Evolutionary conservation across 2,113 vertebrate genomes (phyloP).

Genomic region (Phaethornis superciliosus): DNA sequence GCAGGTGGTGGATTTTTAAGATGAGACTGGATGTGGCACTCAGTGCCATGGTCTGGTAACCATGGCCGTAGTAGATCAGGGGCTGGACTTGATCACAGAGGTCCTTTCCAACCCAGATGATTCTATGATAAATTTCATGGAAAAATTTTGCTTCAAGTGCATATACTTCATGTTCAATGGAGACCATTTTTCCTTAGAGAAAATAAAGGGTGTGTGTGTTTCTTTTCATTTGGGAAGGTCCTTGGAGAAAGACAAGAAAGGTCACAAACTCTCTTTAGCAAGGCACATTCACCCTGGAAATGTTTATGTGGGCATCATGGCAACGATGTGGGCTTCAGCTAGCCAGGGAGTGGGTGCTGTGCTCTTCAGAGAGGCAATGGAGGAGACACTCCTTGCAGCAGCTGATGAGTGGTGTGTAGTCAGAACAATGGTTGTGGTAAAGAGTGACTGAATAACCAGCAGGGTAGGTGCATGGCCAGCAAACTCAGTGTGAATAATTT

Average conservation of each 20-base stretch:
- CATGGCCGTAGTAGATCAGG: too few relatives aligned
- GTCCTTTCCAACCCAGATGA: too few relatives aligned
- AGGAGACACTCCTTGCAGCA: not conserved
- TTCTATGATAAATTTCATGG: not conserved
- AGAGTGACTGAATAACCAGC: not conserved
- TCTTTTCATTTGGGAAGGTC: not conserved
- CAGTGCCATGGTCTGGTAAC: too few relatives aligned
- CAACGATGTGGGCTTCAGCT: not conserved
- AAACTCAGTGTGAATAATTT: not conserved
- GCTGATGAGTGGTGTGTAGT: not conserved
- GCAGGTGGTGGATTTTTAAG: too few relatives aligned
- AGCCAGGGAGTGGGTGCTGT: not conserved
- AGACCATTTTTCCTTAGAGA: not conserved
- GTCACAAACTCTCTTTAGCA: not conserved
- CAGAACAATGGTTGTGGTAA: not conserved
- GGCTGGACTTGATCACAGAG: too few relatives aligned
- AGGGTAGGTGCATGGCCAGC: not conserved
- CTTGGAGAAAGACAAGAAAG: not conserved
- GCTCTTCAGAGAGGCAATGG: not conserved
- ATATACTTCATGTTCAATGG: not conserved
- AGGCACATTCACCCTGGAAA: not conserved
- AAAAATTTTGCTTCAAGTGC: not conserved
- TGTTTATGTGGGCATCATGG: not conserved
- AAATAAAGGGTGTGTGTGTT: fast-evolving
- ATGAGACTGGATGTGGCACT: too few relatives aligned